Base-by-base conservation (phyloP, 1,140 invertebrate genomes). In the Caenorhabditis tropicalis region DNA sequence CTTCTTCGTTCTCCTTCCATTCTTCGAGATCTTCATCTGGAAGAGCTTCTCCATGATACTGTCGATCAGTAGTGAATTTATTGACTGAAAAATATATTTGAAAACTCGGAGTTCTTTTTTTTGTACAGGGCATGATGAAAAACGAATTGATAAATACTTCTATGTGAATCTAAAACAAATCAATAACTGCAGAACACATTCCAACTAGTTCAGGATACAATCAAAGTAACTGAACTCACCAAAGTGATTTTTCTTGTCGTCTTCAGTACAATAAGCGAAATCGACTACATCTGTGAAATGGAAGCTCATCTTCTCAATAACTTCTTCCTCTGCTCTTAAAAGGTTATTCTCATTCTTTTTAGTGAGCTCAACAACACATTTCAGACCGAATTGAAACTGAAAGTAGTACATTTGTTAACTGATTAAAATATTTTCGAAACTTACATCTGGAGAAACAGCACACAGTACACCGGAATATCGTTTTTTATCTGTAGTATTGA, bases 31-130 rank as follows among this genome's bases (percentile, higher is more conserved):
- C 82, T 24, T 82, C 58, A 12, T 43, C 31, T 19, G 43, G 58
- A 49, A 43, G n/a, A 53, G 19, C 36, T 16, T 70, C 48, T 27
- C 21, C 43, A n/a, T 82, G 60, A n/a, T 82, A 82, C 19, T 82
- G 56, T 6, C 82, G 58, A 56, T 82, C 82, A 15, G 82, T 82
- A 16, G 31, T 60, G 29, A 82, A 82, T 24, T 74, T 74, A 21
- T 36, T 74, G 36, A 46, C 65, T 74, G 65, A 6, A 74, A 74
- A 65, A 58, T 36, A 29, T 29, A 58, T 29, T 58, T n/a, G n/a
- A n/a, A n/a, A n/a, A n/a, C n/a, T n/a, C n/a, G n/a, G n/a, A n/a
- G n/a, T n/a, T n/a, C n/a, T 16, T 29, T 58, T 29, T 65, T 33
- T 2, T 4, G 31, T 3, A n/a, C 15, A 6, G 0, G 19, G 9